These are phyloP conservation scores for Plagiodera versicolora DNA, from an alignment of 2,888 invertebrate species.

Conservation along the genomic window DNA sequence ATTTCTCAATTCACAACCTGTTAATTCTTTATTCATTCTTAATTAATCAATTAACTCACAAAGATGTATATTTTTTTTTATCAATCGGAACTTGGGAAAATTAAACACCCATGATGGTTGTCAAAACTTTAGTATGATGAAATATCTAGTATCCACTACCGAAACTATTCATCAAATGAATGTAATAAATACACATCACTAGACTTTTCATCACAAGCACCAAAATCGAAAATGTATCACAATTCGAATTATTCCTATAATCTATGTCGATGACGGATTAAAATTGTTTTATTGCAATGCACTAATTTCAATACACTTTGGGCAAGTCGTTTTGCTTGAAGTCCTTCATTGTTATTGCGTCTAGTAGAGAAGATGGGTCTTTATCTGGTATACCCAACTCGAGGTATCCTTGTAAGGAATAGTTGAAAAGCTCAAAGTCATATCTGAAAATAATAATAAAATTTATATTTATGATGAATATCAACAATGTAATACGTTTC, in stretches of 20 bases:
- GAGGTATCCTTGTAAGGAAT: constrained; percentile 72
- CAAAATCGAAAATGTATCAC: constrained; percentile 21
- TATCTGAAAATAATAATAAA: constrained; percentile 61
- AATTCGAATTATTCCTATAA: constrained; percentile 16
- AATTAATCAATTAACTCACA: too few species aligned
- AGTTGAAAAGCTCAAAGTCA: constrained; percentile 87
- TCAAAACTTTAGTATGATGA: not conserved
- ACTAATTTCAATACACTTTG: constrained; percentile 24
- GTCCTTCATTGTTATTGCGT: constrained; percentile 49
- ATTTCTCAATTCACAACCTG: too few species aligned
- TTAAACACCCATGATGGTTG: not conserved
- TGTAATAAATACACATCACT: not conserved
- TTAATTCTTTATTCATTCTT: too few species aligned
- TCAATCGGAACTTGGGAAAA: not conserved
- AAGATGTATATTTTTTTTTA: too few species aligned
- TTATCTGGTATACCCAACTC: constrained; percentile 59
- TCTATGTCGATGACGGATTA: constrained; percentile 6
- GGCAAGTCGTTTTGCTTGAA: constrained; percentile 29
- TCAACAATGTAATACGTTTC: too few species aligned
- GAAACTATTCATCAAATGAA: not conserved
- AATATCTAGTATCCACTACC: not conserved
- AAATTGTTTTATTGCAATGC: constrained; percentile 10
- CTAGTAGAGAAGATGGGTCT: constrained; percentile 49
- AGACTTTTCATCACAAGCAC: not conserved
- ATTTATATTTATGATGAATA: too few species aligned